These are phyloP conservation scores for Natrix natrix DNA, from an alignment of 2,797 vertebrate genomes.

Conservation along the genomic window DNA sequence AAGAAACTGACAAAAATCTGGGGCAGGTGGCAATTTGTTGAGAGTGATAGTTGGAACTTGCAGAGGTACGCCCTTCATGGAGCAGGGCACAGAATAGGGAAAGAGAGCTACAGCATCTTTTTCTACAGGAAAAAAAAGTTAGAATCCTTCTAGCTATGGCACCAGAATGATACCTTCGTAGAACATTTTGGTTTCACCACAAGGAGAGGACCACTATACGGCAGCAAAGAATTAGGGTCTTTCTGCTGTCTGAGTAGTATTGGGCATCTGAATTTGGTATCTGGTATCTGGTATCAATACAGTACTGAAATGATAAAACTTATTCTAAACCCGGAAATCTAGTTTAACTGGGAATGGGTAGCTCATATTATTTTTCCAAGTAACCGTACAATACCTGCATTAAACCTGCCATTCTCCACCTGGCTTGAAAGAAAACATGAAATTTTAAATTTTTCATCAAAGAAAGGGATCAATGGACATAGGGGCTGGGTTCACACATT, in stretches of 20 bases:
- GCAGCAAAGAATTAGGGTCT: not conserved
- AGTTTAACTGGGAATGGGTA: not conserved
- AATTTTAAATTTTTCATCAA: not conserved
- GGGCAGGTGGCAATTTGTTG: not conserved
- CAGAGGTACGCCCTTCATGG: not conserved
- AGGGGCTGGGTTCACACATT: not conserved
- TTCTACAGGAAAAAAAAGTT: not conserved
- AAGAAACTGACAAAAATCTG: not conserved
- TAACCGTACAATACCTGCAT: not conserved
- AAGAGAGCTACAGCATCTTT: not conserved
- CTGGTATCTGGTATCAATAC: not conserved
- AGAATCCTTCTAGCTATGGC: not conserved
- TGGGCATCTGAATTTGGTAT: not conserved
- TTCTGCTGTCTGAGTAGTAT: not conserved
- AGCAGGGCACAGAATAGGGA: not conserved
- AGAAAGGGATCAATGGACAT: not conserved
- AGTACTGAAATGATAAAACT: not conserved
- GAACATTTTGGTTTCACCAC: not conserved
- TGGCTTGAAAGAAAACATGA: not conserved
- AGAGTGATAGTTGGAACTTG: not conserved
- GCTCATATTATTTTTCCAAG: not conserved
- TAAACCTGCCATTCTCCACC: not conserved
- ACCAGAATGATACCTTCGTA: not conserved
- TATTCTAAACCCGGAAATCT: not conserved
- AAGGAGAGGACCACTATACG: not conserved